Conservation (phyloP, 1,140 invertebrate species). For the Pogonomyrmex californicus region DNA sequence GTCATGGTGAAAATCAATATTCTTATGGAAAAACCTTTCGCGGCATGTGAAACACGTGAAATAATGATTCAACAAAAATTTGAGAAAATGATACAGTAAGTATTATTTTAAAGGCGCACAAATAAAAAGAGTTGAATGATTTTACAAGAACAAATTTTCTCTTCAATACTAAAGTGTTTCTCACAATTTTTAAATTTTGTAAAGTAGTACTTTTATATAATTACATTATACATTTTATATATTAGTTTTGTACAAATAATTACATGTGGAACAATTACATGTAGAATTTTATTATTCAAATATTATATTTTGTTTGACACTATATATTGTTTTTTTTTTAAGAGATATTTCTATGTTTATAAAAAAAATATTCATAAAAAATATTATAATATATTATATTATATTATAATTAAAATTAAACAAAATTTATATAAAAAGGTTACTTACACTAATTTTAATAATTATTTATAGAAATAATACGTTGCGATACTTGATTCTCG, state of each 20-base stretch:
- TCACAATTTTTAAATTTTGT: not conserved
- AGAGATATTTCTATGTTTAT: no score
- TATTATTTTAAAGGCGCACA: not conserved
- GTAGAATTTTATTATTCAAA: no score
- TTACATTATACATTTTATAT: no score
- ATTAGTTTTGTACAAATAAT: no score
- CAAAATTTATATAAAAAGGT: not conserved
- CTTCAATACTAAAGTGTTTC: not conserved
- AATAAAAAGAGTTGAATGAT: not conserved
- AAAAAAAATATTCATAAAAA: not conserved
- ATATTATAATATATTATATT: not conserved
- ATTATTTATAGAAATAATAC: slow-evolving; percentile 14
- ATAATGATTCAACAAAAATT: slow-evolving; percentile 56
- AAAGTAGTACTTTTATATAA: no score
- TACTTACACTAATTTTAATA: slow-evolving; percentile 19
- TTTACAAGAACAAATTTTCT: not conserved
- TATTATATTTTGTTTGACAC: no score
- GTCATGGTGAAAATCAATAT: slow-evolving; percentile 52
- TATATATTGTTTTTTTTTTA: no score
- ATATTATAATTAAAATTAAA: not conserved
- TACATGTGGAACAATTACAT: no score
- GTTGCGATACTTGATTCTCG: slow-evolving; percentile 1
- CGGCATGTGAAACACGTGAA: slow-evolving; percentile 55
- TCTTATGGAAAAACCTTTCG: slow-evolving; percentile 55
- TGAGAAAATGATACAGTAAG: slow-evolving; percentile 58